Evolutionary conservation across 1,140 invertebrate genomes (phyloP).

Genomic region (Lutraria rhynchaena): DNA sequence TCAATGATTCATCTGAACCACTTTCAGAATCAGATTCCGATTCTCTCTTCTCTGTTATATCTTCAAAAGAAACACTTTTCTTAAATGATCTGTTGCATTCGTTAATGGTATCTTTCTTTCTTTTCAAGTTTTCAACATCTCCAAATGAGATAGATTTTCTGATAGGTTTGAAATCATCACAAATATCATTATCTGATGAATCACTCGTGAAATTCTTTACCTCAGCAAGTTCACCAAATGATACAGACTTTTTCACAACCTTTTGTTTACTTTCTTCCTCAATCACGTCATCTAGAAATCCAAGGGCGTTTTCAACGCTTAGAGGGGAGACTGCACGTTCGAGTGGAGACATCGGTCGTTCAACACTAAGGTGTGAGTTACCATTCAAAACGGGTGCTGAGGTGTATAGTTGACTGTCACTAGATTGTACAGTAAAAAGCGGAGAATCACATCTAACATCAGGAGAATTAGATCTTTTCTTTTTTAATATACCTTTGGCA

Average conservation of each 20-base stretch:
- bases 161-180: constrained; percentile 36
- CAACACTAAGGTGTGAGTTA: neutral
- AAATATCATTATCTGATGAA: constrained; percentile 46
- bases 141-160: constrained; percentile 13
- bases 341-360: constrained; percentile 43
- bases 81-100: constrained; percentile 32
- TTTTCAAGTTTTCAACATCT: constrained; percentile 39
- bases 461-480: constrained; percentile 12
- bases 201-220: constrained; percentile 48
- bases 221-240: constrained; percentile 42
- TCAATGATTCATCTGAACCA: constrained; percentile 27
- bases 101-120: constrained; percentile 23
- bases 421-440: neutral
- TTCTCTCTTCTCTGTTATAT: constrained; percentile 2
- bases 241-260: constrained; percentile 46
- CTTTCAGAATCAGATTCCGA: neutral
- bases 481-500: constrained; percentile 52
- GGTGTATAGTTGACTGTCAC: constrained; percentile 5
- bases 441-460: constrained; percentile 29
- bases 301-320: constrained; percentile 47
- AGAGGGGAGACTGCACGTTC: constrained; percentile 11
- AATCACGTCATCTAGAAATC: constrained; percentile 46
- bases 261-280: constrained; percentile 28
- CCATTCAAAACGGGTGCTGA: constrained; percentile 26
- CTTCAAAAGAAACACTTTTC: constrained; percentile 54